phyloP scores from a whole-genome alignment of 2,113 vertebrate genomes.

The Gnathonemus longibarbis region DNA sequence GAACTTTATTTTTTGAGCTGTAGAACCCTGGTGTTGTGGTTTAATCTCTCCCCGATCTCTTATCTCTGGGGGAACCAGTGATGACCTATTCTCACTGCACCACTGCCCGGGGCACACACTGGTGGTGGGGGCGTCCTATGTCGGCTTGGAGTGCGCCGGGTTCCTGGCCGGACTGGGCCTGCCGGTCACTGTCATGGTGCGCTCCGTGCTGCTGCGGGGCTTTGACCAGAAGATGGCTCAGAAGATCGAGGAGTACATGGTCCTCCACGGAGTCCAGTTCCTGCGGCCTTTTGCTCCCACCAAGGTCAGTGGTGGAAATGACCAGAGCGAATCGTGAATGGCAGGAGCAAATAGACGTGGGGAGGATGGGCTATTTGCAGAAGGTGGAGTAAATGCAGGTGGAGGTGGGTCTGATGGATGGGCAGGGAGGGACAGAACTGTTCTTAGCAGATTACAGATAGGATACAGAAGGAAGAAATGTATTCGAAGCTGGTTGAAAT shows the following conservation, averaged over 20 bases:
- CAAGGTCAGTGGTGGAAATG: slow-evolving; percentile 50
- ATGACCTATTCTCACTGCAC: slow-evolving; percentile 72
- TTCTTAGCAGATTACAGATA: background rate
- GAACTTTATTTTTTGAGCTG: background rate
- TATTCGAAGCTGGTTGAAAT: background rate
- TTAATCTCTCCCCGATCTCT: background rate
- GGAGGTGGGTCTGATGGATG: background rate
- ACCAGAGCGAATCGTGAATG: background rate
- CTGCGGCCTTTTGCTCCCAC: slow-evolving; percentile 59
- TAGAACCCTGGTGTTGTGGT: background rate
- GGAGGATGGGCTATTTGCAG: background rate
- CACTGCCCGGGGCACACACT: slow-evolving; percentile 70
- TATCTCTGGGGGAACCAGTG: slow-evolving; percentile 44
- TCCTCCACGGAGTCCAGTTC: slow-evolving; percentile 66
- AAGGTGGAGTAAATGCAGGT: background rate
- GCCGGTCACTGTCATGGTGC: slow-evolving; percentile 71
- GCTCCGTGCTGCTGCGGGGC: slow-evolving; percentile 67
- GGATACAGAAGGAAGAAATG: background rate
- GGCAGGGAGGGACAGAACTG: background rate
- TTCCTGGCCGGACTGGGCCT: slow-evolving; percentile 70
- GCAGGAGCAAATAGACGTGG: background rate
- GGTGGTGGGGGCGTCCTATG: slow-evolving; percentile 73
- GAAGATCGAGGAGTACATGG: slow-evolving; percentile 70
- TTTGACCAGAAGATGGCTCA: slow-evolving; percentile 73
- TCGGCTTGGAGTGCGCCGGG: slow-evolving; percentile 72